Evolutionary conservation across 2,888 invertebrate genomes (phyloP), one percentile per base, ranked within the genome.

Genomic region (Drosophila tanythrix): DNA sequence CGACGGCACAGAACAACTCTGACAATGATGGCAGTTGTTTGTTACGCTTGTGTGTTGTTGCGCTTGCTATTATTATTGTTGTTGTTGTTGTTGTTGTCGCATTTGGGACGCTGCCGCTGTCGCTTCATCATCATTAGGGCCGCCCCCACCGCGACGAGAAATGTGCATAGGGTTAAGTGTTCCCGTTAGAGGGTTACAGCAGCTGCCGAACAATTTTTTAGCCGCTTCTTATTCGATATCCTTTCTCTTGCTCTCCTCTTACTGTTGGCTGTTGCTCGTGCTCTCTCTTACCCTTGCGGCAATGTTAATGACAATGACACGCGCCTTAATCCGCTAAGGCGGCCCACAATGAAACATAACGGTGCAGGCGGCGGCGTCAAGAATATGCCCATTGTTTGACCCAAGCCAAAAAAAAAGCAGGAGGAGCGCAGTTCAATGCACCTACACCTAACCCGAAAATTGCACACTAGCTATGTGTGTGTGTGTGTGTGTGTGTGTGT

Each of bases 91-190:
- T 58, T 61, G 53, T 29, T 56, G 51, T 35, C 43, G 74, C 59
- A 43, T 59, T 80, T 80, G 64, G 67, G 67, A 71, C 76, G 68
- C 50, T 52, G 71, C 57, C 58, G 61, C 71, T 63, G 72, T 59
- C 81, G 70, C 85, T 84, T 84, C 89, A 87, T 84, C 83, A 84
- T 89, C 83, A 84, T 84, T 89, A 84, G 87, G 78, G 78, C 81
- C 87, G 64, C 78, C 76, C 72, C 76, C 81, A 76, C 50, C 35
- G 66, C 63, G 53, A 38, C 57, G 61, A 52, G 66, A 72, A 74
- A 72, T 76, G 76, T 87, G 89, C 82, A 89, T 85, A 89, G 89
- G 84, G 84, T 85, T 85, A 85, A 85, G 88, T 87, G 89, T 88
- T 85, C 85, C 85, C 89, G 90, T 85, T 85, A 85, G 90, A 87